phyloP scores from a whole-genome alignment of 2,888 invertebrate genomes.

The Meiosimyza decipiens region DNA sequence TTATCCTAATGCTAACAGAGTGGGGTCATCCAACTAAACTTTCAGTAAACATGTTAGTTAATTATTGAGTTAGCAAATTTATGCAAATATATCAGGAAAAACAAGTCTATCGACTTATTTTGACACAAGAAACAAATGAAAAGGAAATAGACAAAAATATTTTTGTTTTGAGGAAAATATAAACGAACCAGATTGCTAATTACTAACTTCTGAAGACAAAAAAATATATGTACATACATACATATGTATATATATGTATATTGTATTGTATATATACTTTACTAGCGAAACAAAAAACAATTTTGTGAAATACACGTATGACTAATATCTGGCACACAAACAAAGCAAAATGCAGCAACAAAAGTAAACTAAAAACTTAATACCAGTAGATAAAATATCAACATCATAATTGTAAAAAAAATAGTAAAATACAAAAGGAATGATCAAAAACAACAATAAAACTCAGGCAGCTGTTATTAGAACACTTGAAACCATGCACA shows the following conservation, averaged over 20 bases:
- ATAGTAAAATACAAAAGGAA: not conserved
- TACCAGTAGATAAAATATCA: not conserved
- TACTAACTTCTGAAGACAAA: not conserved
- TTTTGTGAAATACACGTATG: slow-evolving; percentile 16
- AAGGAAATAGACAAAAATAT: no score
- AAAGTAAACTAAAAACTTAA: not conserved
- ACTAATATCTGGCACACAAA: not conserved
- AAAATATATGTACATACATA: not conserved
- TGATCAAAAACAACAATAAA: no score
- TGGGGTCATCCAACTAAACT: no score
- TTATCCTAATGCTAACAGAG: no score
- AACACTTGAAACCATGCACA: no score
- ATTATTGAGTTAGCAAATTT: no score
- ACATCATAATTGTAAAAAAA: not conserved
- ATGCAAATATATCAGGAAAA: not conserved
- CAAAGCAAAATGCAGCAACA: not conserved
- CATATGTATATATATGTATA: no score
- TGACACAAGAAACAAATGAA: no score
- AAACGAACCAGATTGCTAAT: no score
- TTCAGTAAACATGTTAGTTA: no score
- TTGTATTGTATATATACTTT: not conserved
- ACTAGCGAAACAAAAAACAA: not conserved
- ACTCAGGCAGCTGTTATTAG: no score
- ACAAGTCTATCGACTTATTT: not conserved
- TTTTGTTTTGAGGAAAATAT: no score